These are phyloP conservation scores for Mechanitis mazaeus DNA, from an alignment of 2,888 invertebrate species.

Conservation along the genomic window DNA sequence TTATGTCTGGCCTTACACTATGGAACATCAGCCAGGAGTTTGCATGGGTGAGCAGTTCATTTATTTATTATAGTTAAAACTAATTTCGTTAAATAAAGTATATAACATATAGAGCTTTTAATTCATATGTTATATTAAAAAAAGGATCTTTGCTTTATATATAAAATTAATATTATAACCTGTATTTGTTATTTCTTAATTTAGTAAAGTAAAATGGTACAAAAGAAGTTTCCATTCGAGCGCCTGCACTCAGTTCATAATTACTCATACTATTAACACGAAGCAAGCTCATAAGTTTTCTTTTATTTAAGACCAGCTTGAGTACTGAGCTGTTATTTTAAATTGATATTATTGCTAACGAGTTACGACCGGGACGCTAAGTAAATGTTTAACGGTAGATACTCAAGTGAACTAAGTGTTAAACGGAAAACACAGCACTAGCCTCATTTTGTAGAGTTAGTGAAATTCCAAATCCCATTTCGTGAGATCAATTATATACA, in stretches of 20 bases:
- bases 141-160: no score
- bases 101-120: no score
- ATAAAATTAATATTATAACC: no score
- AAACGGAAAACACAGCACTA: not conserved
- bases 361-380: not conserved
- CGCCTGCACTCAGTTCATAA: constrained; percentile 12
- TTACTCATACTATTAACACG: constrained; percentile 15
- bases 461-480: no score
- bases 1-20: constrained; percentile 79
- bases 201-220: not conserved
- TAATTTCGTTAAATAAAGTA: no score
- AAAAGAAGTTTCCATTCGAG: constrained; percentile 20
- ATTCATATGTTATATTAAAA: no score
- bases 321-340: not conserved
- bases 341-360: no score
- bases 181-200: no score
- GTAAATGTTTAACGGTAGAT: constrained; percentile 1
- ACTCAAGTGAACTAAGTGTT: not conserved
- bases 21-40: constrained; percentile 76
- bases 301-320: not conserved
- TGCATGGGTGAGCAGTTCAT: constrained; percentile 59
- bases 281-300: not conserved
- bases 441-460: no score
- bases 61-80: not conserved
- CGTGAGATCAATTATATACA: no score